Evolutionary conservation across 2,113 vertebrate species (phyloP), one percentile per base, ranked within the genome.

Genomic region (Cygnus buccinator): DNA sequence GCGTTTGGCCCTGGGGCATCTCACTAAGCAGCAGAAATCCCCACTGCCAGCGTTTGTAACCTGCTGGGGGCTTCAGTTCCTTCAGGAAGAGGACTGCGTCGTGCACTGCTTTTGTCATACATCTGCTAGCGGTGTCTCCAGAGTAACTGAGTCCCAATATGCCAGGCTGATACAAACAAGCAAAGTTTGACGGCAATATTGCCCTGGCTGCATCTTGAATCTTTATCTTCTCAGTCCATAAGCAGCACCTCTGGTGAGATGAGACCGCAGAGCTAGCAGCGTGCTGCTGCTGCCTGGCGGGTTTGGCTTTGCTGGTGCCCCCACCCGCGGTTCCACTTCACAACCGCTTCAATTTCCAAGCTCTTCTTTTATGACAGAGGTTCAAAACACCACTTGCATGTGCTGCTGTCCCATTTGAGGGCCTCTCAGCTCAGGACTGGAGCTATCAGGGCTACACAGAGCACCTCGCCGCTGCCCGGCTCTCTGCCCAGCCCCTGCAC

Each of bases 211-310:
- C 74, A 61, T 75, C 63, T 48, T 9, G 31, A 62, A 16, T 28
- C 83, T 87, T 61, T 48, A 71, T 87, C 87, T 80, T 75, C 90
- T 80, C 79, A 35, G 74, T 37, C 74, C 57, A 19, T 39, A 57
- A 90, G 31, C 44, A 50, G 48, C 86, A 58, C 37, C 82, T 86
- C 81, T 17, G 20, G 62, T 4, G 63, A 35, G 62, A 76, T 33
- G 87, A 75, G 78, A 33, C 55, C 26, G 81, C 29, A 80, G 67
- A 73, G 72, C 73, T 18, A 76, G 50, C 85, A 39, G 71, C 71
- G 71, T 41, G 70, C 75, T 76, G 70, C 81, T 1, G 0, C 43
- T 46, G 75, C 84, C 75, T 55, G n/a, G 25, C 84, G 76, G 9
- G 9, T 43, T 33, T 10, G 43, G n/a, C 74, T 46, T 59, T 3